Conservation (phyloP, 1,140 invertebrate genomes). For the Matsumurasca onukii region DNA sequence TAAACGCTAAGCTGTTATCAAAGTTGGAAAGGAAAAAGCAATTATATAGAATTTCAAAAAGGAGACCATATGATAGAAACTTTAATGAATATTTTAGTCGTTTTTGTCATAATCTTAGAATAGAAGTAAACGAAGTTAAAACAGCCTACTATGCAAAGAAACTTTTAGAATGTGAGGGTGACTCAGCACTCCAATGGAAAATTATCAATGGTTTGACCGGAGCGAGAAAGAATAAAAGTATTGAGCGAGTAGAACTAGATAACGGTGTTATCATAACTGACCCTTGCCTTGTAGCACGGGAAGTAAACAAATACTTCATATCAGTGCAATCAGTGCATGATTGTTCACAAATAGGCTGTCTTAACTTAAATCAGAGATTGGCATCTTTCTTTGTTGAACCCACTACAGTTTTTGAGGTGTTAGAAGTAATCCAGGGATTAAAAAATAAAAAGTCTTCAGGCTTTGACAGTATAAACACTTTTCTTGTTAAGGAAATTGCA, state of each 20-base stretch:
- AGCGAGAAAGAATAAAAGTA: background rate
- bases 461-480: slow-evolving; percentile 12
- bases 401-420: slow-evolving; percentile 15
- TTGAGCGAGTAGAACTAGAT: slow-evolving; percentile 22
- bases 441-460: slow-evolving; percentile 27
- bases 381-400: slow-evolving; percentile 21
- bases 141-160: slow-evolving; percentile 2
- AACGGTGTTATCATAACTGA: slow-evolving; percentile 3
- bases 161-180: slow-evolving; percentile 8
- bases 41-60: slow-evolving; percentile 21
- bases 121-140: slow-evolving; percentile 13
- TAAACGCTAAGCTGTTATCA: background rate
- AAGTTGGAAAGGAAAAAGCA: slow-evolving; percentile 13
- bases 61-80: slow-evolving; percentile 13
- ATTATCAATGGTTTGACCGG: slow-evolving; percentile 19
- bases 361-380: background rate
- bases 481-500: slow-evolving; percentile 10
- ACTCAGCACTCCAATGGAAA: slow-evolving; percentile 21
- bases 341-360: background rate
- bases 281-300: slow-evolving; percentile 1
- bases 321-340: background rate
- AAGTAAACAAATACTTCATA: slow-evolving; percentile 8
- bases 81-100: slow-evolving; percentile 13
- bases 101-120: slow-evolving; percentile 14
- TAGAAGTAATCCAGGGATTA: background rate